Percentiles rank a stretch among this genome's conserved stretches.
Evolutionary conservation across 2,113 vertebrate species (phyloP).

Genomic region (Malurus alboscapulatus): DNA sequence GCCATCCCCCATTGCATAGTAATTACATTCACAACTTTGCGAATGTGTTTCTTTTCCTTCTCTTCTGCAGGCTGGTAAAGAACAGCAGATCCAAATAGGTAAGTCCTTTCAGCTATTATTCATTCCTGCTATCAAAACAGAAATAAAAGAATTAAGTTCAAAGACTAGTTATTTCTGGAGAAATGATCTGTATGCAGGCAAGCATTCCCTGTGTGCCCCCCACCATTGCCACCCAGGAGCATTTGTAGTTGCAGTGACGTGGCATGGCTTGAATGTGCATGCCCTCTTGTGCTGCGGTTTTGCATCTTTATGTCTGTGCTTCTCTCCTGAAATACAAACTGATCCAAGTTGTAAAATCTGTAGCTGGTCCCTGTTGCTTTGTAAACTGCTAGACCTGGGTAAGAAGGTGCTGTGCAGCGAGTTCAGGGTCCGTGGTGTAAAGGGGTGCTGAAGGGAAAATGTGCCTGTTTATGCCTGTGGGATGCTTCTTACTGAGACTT

Average conservation of each 20-base stretch:
- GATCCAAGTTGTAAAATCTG: accelerated
- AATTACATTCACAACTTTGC: constrained; percentile 42
- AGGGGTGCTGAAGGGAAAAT: neutral
- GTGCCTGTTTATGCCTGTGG: accelerated
- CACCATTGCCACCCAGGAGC: neutral
- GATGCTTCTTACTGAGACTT: accelerated
- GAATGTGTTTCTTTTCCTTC: constrained; percentile 47
- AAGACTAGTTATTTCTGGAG: neutral
- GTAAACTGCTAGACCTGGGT: accelerated
- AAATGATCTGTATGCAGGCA: neutral
- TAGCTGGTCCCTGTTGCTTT: accelerated
- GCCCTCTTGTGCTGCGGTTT: neutral
- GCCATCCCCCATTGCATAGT: neutral
- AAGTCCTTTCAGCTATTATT: constrained; percentile 9
- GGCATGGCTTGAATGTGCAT: neutral
- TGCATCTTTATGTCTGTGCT: neutral
- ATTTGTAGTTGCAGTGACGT: neutral
- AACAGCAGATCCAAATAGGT: constrained; percentile 71
- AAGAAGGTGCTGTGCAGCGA: accelerated
- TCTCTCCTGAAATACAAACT: neutral
- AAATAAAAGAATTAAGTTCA: neutral
- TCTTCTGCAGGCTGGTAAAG: constrained; percentile 69
- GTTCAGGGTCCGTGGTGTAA: accelerated
- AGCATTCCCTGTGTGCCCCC: neutral
- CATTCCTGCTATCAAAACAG: neutral